phyloP scores from a whole-genome alignment of 2,113 vertebrate genomes.

The Hiodon tergisus region DNA sequence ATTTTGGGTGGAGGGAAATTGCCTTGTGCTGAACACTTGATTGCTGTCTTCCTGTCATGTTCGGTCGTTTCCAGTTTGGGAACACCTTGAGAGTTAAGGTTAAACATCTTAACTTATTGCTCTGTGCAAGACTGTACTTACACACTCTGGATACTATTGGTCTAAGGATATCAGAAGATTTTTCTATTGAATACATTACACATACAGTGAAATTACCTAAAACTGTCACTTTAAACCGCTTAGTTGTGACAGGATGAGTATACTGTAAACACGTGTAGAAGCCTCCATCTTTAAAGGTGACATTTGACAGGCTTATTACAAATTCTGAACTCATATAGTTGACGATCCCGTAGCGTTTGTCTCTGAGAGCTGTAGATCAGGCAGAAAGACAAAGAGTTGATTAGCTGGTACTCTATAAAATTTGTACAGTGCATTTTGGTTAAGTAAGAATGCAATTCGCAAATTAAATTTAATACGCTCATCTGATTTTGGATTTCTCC shows the following conservation, averaged over 20 bases:
- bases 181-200: neutral
- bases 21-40: slow-evolving; percentile 54
- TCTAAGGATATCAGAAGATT: neutral
- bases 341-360: slow-evolving; percentile 47
- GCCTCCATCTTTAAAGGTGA: slow-evolving; percentile 58
- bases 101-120: neutral
- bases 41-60: slow-evolving; percentile 21
- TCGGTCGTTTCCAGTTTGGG: slow-evolving; percentile 41
- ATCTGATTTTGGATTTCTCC: neutral
- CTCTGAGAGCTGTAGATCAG: slow-evolving; percentile 40
- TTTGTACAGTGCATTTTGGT: too few species aligned
- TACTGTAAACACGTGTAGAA: slow-evolving; percentile 55
- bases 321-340: slow-evolving; percentile 41
- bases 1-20: slow-evolving; percentile 46
- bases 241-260: neutral
- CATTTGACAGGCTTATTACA: slow-evolving; percentile 43
- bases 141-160: neutral
- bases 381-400: neutral
- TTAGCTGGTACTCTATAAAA: neutral
- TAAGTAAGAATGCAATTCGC: neutral
- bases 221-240: slow-evolving; percentile 52
- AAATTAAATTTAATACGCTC: neutral
- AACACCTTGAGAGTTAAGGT: slow-evolving; percentile 31
- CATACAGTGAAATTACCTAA: slow-evolving; percentile 43
- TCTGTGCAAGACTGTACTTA: neutral